These are phyloP conservation scores for Drosophila suboccidentalis DNA, from an alignment of 2,888 invertebrate species.

Conservation along the genomic window DNA sequence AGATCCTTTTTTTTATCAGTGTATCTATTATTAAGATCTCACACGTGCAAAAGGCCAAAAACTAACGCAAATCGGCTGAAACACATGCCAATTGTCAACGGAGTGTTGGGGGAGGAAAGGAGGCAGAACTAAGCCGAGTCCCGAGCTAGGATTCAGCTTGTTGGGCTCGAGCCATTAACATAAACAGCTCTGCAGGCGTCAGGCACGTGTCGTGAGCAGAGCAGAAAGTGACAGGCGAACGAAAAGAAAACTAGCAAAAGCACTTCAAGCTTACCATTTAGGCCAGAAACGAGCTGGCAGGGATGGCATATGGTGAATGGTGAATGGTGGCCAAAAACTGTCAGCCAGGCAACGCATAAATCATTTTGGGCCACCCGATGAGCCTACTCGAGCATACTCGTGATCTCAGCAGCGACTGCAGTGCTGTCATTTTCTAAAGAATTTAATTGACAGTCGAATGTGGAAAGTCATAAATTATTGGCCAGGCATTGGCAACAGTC, in stretches of 20 bases:
- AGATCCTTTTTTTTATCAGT: too few relatives aligned
- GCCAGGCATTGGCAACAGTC: constrained; percentile 21
- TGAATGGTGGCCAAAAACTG: constrained; percentile 56
- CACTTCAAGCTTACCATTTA: constrained; percentile 45
- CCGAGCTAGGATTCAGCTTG: constrained; percentile 12
- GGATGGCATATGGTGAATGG: constrained; percentile 12
- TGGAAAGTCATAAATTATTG: constrained; percentile 76
- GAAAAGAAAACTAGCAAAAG: constrained; percentile 65
- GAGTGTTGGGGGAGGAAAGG: constrained; percentile 30
- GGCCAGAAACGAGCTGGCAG: neutral
- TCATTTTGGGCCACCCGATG: constrained; percentile 60
- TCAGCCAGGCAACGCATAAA: constrained; percentile 69
- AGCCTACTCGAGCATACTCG: constrained; percentile 12
- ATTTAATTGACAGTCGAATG: constrained; percentile 78
- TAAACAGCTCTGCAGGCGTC: constrained; percentile 73
- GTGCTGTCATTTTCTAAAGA: constrained; percentile 71
- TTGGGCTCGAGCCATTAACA: constrained; percentile 69
- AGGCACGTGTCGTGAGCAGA: constrained; percentile 62
- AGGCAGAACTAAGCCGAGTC: constrained; percentile 36
- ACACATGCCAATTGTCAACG: constrained; percentile 73
- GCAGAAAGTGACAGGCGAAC: constrained; percentile 52
- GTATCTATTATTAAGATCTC: constrained; percentile 75
- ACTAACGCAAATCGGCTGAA: constrained; percentile 48
- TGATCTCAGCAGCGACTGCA: constrained; percentile 56
- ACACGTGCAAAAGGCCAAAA: constrained; percentile 43